Percentiles rank a stretch among this genome's conserved stretches.
phyloP scores from a whole-genome alignment of 2,888 invertebrate genomes.

The Bruchidius siliquastri region DNA sequence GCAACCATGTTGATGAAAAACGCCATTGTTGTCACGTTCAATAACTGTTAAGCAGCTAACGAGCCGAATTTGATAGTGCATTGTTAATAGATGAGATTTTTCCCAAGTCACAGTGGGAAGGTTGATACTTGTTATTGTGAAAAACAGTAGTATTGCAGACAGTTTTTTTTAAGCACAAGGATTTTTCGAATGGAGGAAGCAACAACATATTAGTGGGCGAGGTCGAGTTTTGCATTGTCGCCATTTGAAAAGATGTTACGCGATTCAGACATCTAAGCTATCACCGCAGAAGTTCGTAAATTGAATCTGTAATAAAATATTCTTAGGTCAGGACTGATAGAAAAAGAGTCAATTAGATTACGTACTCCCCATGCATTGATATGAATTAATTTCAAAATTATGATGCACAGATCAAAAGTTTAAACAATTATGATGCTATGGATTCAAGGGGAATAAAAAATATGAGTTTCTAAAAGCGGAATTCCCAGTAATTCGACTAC shows the following conservation, averaged over 20 bases:
- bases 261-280: not conserved
- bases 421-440: too few species aligned
- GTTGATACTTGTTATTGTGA: not conserved
- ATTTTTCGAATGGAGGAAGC: not conserved
- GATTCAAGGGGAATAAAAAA: too few species aligned
- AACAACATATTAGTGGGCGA: not conserved
- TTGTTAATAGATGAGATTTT: not conserved
- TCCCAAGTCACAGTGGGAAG: not conserved
- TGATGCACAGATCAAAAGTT: too few species aligned
- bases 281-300: too few species aligned
- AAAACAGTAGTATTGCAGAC: not conserved
- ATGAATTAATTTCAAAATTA: too few species aligned
- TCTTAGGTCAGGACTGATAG: too few species aligned
- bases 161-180: not conserved
- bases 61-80: not conserved
- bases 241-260: not conserved
- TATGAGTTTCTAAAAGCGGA: too few species aligned
- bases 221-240: not conserved
- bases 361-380: too few species aligned
- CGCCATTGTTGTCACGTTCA: not conserved
- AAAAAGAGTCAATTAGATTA: too few species aligned
- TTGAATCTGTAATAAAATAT: too few species aligned
- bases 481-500: too few species aligned
- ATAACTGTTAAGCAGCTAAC: not conserved
- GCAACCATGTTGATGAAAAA: not conserved